These are phyloP conservation scores for Clusia tigrina DNA, from an alignment of 2,888 invertebrate genomes.

Conservation along the genomic window DNA sequence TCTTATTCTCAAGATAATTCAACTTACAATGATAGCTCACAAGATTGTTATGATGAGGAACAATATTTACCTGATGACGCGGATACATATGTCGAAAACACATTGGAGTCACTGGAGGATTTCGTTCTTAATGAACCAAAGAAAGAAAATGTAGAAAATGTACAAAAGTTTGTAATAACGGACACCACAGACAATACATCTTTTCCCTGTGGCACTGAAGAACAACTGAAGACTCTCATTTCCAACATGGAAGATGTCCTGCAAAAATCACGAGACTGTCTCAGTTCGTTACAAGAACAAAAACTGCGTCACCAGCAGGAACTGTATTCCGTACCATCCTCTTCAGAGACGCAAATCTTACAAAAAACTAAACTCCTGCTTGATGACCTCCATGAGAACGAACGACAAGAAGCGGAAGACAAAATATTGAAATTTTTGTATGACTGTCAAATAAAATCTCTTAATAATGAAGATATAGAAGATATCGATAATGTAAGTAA, in stretches of 20 bases:
- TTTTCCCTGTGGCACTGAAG: no score
- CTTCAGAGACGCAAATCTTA: slow-evolving; percentile 45
- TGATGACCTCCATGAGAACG: slow-evolving; percentile 43
- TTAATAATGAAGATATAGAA: slow-evolving; percentile 55
- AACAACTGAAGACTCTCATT: slow-evolving; percentile 48
- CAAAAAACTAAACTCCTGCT: slow-evolving; percentile 40
- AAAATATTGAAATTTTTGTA: slow-evolving; percentile 58
- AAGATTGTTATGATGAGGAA: no score
- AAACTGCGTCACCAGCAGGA: slow-evolving; percentile 35
- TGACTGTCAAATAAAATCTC: slow-evolving; percentile 55
- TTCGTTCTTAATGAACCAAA: slow-evolving; percentile 23
- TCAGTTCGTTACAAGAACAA: slow-evolving; percentile 37
- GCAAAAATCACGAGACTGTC: slow-evolving; percentile 51
- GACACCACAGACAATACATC: no score
- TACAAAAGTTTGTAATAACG: neutral
- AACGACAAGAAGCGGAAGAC: slow-evolving; percentile 49
- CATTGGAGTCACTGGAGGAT: slow-evolving; percentile 31
- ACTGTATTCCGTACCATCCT: slow-evolving; percentile 18
- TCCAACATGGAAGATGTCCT: slow-evolving; percentile 52
- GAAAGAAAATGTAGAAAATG: neutral
- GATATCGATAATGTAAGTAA: slow-evolving; percentile 45
- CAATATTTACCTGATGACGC: slow-evolving; percentile 39
- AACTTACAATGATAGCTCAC: no score
- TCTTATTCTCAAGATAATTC: neutral
- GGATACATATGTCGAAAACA: slow-evolving; percentile 38